Evolutionary conservation across 1,140 invertebrate species (phyloP), one percentile per base, ranked within the genome.

Genomic region (Sitobion miscanthi): DNA sequence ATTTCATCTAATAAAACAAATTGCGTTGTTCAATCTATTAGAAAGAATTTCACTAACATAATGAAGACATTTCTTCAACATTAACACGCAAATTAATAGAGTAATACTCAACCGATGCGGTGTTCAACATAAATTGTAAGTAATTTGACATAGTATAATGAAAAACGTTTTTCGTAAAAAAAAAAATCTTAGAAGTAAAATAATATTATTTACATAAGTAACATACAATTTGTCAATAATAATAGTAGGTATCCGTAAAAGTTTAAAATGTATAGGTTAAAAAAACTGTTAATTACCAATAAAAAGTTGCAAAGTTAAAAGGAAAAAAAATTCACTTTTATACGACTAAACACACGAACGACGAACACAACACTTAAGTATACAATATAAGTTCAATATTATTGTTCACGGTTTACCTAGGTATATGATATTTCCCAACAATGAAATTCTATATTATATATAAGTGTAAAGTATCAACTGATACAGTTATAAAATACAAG

Each of bases 1-100:
- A 38, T 54, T 89, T 42, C 88, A 54, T 89, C 49, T 89, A 57
- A 89, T 89, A 89, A 57, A 89, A 89, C 87, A 89, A 89, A 89
- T 89, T 89, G 49, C n/a, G 1, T 89, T 38, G 49, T 54, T 49
- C 49, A 54, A 54, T 89, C 88, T 57, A 38, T 57, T 57, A 25
- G 88, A 54, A 57, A 42, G 35, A 57, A 89, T 89, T 89, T 57
- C 54, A 38, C 35, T 7, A 87, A 21, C n/a, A 87, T 87, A 87
- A n/a, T 86, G 38, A 85, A 25, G 62, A 77, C 62, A n/a, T 77
- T 77, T 77, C 3, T 77, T 35, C 30, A 17, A 17, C 62, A 77
- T 77, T 77, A n/a, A 77, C 62, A 77, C 30, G 11, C 30, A 77
- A 77, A 77, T 77, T 77, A 42, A 85, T 85, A 42, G 21, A 45